Percentiles rank a stretch among this genome's conserved stretches.
phyloP scores from a whole-genome alignment of 2,888 invertebrate genomes.

The Drosophila neutralis region DNA sequence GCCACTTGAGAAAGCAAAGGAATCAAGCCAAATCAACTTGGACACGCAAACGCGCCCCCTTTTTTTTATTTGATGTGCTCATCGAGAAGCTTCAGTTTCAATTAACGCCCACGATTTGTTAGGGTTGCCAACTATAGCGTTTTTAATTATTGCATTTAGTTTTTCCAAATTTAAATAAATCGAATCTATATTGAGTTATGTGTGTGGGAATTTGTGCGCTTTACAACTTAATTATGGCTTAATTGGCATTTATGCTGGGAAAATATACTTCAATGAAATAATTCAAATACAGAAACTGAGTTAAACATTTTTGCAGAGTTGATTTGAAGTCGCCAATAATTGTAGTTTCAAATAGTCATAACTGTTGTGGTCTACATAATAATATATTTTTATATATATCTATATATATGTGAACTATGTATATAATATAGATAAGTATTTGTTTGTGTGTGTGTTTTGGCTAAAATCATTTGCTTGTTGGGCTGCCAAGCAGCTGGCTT shows the following conservation, averaged over 20 bases:
- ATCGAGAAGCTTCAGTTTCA: conserved; percentile 44
- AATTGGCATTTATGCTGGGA: conserved; percentile 56
- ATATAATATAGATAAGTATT: not conserved
- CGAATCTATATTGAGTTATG: conserved; percentile 63
- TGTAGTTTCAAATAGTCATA: not conserved
- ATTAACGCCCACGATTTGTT: conserved; percentile 66
- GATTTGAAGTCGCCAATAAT: not conserved
- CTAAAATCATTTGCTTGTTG: conserved; percentile 76
- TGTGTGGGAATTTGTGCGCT: conserved; percentile 50
- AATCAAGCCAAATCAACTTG: conserved; percentile 17
- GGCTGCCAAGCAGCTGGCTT: conserved; percentile 63
- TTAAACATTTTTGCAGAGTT: not conserved
- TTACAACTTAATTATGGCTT: conserved; percentile 52
- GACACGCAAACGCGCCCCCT: conserved; percentile 61
- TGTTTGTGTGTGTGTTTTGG: conserved; percentile 13
- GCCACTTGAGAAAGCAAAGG: conserved; percentile 26
- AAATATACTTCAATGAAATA: conserved; percentile 7
- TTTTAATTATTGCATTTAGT: conserved; percentile 50
- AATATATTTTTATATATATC: not conserved
- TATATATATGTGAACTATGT: not conserved
- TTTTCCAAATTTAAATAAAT: conserved; percentile 62
- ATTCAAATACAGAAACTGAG: not conserved
- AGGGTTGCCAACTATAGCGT: conserved; percentile 55
- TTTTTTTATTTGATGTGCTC: conserved; percentile 43
- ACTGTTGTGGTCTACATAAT: not conserved